Evolutionary conservation across 2,888 invertebrate species (phyloP).

Genomic region (Melieria omissa): DNA sequence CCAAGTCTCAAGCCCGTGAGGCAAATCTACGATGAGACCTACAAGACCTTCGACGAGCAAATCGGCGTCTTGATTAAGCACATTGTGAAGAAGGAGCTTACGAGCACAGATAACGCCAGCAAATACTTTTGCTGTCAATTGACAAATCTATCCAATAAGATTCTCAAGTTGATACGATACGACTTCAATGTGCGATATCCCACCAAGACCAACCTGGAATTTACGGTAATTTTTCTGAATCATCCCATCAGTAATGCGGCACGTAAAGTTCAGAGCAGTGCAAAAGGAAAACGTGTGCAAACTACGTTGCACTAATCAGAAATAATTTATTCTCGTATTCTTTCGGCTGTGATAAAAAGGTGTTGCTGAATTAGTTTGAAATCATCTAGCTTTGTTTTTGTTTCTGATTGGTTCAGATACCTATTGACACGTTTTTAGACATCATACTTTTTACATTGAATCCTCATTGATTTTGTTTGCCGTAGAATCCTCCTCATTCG

Average conservation of each 20-base stretch:
- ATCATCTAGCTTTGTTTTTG: no score
- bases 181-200: constrained; percentile 55
- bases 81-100: constrained; percentile 39
- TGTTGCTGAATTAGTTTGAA: no score
- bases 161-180: constrained; percentile 50
- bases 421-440: no score
- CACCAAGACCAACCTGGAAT: constrained; percentile 56
- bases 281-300: no score
- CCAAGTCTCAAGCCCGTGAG: neutral
- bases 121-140: constrained; percentile 53
- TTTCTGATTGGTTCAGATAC: no score
- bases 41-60: constrained; percentile 39
- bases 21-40: constrained; percentile 27
- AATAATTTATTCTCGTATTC: neutral
- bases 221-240: constrained; percentile 36
- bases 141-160: constrained; percentile 51
- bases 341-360: no score
- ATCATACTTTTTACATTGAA: no score
- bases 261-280: no score
- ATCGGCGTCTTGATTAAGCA: constrained; percentile 37
- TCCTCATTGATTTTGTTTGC: no score
- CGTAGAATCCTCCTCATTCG: no score
- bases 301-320: neutral
- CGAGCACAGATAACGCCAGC: constrained; percentile 39
- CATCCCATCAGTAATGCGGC: no score